Base-by-base conservation (phyloP, 2,797 vertebrate genomes). In the Syngnathus rostellatus region DNA sequence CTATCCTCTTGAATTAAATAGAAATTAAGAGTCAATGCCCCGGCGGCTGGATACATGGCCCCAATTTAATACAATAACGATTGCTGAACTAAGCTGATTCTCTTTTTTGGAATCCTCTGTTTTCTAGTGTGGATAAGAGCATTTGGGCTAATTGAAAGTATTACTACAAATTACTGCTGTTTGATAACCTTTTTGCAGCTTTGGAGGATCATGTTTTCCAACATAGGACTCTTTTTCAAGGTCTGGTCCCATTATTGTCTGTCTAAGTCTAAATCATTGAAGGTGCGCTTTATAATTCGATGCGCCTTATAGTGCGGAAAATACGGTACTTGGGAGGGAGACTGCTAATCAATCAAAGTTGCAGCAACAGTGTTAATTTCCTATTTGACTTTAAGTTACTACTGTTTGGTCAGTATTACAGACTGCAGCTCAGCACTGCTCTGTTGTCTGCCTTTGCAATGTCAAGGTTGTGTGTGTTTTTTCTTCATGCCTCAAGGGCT, bases 401-500 rank as follows among this genome's bases (percentile, higher is more conserved):
- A 10, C 12, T 41, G 12, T 43, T 62, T 23, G 8, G 31, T 38
- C 16, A 1, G 10, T 31, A 73, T 60, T 61, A 16, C 6, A 58
- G 37, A 57, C 46, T 62, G 51, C 23, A 53, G 66, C 53, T 59
- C 45, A 40, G 66, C 21, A 23, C 51, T 16, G 11, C 21, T 45
- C 55, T 64, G 59, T 50, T 46, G 59, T 54, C 50, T 78, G 71
- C 72, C 72, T 79, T 69, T 73, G 66, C 64, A 61, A 62, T 70
- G 61, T 10, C 16, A 60, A 60, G 50, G 21, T 76, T 77, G 68
- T 77, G 63, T 70, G 68, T 66, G 61, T 61, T 72, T 65, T 70
- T 46, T 66, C 60, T 59, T 39, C 61, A 41, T 71, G 51, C 70
- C 78, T 79, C 23, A 48, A 62, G 77, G 76, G 74, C 40, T 78